Evolutionary conservation across 2,113 vertebrate genomes (phyloP).

Genomic region (Cnemophilus loriae): DNA sequence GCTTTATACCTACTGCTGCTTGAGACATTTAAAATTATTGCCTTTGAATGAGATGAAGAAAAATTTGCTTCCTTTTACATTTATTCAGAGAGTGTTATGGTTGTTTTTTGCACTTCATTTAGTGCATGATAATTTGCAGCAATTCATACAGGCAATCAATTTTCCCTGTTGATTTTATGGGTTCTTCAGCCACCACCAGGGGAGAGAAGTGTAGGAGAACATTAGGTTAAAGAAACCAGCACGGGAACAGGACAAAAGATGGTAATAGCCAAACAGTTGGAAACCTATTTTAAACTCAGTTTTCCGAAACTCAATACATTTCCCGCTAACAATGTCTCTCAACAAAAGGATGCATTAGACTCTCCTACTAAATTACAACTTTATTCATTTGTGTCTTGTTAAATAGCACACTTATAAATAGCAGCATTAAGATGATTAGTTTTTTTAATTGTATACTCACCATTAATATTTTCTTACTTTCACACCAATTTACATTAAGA

Average conservation of each 20-base stretch:
- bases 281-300: neutral
- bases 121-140: neutral
- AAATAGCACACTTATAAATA: neutral
- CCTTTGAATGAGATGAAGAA: neutral
- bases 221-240: neutral
- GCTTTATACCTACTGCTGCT: neutral
- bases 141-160: neutral
- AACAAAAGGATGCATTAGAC: neutral
- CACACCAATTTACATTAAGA: neutral
- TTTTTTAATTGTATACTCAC: neutral
- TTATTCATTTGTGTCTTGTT: neutral
- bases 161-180: neutral
- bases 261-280: neutral
- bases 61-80: neutral
- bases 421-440: fast-evolving
- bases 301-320: neutral
- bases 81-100: neutral
- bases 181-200: neutral
- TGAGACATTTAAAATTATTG: neutral
- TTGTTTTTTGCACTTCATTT: neutral
- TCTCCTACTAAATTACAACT: neutral
- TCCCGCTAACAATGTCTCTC: neutral
- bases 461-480: neutral
- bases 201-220: neutral
- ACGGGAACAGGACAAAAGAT: neutral